Conservation (phyloP, 2,888 invertebrate genomes). For the Chironomus riparius region DNA sequence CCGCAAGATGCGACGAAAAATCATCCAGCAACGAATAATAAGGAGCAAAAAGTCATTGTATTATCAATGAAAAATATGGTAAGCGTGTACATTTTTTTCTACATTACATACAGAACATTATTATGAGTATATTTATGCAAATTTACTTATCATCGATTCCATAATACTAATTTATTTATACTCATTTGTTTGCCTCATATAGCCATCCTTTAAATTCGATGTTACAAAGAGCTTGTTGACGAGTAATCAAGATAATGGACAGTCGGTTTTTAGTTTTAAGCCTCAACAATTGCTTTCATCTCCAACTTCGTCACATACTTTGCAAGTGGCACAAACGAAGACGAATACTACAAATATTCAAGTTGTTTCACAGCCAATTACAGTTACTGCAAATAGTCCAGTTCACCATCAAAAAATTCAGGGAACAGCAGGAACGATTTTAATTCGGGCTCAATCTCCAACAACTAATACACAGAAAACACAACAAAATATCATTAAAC, state of each 20-base stretch:
- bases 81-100: not conserved
- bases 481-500: no score
- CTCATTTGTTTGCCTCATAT: not conserved
- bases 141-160: no score
- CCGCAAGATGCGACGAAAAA: not conserved
- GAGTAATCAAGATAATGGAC: not conserved
- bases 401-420: not conserved
- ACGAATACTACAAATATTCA: not conserved
- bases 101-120: no score
- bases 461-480: not conserved
- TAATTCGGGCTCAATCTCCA: not conserved
- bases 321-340: not conserved
- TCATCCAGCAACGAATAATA: not conserved
- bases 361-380: not conserved
- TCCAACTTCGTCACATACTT: not conserved
- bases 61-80: conserved; percentile 18
- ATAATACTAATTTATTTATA: no score
- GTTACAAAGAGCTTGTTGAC: not conserved
- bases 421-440: not conserved
- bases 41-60: conserved; percentile 20
- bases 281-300: not conserved
- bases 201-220: conserved; percentile 11
- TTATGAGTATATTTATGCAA: no score
- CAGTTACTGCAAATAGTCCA: not conserved
- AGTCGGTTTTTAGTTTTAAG: not conserved